Base-by-base conservation (phyloP, 2,888 invertebrate species). In the Gryllus longicercus region DNA sequence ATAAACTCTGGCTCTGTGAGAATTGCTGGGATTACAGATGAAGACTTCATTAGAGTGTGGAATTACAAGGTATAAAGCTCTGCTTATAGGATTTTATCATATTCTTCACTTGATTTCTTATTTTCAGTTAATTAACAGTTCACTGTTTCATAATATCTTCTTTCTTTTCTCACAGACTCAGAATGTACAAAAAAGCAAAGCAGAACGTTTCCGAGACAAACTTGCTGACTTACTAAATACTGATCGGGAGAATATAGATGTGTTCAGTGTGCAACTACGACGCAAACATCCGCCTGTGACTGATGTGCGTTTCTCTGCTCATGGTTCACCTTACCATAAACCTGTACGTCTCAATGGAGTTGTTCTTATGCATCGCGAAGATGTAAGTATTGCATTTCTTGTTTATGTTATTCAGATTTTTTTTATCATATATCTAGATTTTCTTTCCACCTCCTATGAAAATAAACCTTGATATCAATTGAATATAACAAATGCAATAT, bases 11-110 rank as follows among this genome's bases (percentile, higher is more conserved):
- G 98, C 2, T 98, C 98, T 0, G 93, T 99, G 80, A 89, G 98
- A 83, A 92, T 99, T 85, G 93, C 95, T 51, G 98, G 97, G 74
- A 95, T 97, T 85, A 95, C 96, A 0, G 98, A 98, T 85, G 98
- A 98, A 88, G 96, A 98, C 86, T 99, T 98, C 85, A 95, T 99
- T 83, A 90, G 97, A 82, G 95, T 96, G 14, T 97, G 96, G 96
- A 95, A 96, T 88, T 97, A 96, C 87, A 93, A 94, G 85, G 88
- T 87, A 78, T 3, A 75, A 50, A n/a, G 75, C 25, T 11, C 23
- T 23, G 50, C 23, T 63, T 76, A 74, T 79, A 12, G 74, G 38
- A 21, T 25, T 77, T 77, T 25, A 78, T 79, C 11, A 10, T n/a
- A 78, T 51, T 50, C 25, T 21, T n/a, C 51, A 18, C 23, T 38